Evolutionary conservation across 1,140 invertebrate genomes (phyloP).

Genomic region (Drosophila pseudoananassae): DNA sequence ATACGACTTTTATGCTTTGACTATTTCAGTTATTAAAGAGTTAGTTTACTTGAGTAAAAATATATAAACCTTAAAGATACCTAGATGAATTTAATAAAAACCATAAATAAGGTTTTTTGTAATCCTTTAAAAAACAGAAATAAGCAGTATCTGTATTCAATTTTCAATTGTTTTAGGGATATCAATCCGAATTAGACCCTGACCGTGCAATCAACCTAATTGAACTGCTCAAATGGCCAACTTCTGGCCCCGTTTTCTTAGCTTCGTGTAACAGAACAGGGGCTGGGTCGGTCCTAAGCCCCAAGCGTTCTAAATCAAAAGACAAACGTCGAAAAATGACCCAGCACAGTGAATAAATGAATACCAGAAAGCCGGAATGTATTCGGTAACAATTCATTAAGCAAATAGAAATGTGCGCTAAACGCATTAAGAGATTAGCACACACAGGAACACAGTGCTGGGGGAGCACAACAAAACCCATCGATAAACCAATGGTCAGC

Average conservation of each 20-base stretch:
- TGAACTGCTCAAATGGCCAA: conserved; percentile 51
- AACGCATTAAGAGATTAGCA: conserved; percentile 83
- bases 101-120: too few species aligned
- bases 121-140: too few species aligned
- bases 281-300: neutral
- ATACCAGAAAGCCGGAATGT: conserved; percentile 63
- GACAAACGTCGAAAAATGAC: conserved; percentile 80
- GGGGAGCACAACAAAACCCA: conserved; percentile 26
- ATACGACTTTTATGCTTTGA: neutral
- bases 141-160: neutral
- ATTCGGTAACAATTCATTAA: conserved; percentile 82
- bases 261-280: conserved; percentile 11
- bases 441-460: conserved; percentile 47
- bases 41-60: too few species aligned
- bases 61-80: too few species aligned
- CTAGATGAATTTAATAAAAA: too few species aligned
- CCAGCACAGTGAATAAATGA: conserved; percentile 66
- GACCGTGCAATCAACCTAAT: conserved; percentile 73
- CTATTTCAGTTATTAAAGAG: neutral
- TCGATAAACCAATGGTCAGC: conserved; percentile 54
- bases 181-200: conserved; percentile 39
- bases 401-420: conserved; percentile 82
- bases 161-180: neutral
- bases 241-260: conserved; percentile 29
- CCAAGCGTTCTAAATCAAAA: conserved; percentile 63